phyloP scores from a whole-genome alignment of 2,888 invertebrate genomes.

The Philereme vetulata region DNA sequence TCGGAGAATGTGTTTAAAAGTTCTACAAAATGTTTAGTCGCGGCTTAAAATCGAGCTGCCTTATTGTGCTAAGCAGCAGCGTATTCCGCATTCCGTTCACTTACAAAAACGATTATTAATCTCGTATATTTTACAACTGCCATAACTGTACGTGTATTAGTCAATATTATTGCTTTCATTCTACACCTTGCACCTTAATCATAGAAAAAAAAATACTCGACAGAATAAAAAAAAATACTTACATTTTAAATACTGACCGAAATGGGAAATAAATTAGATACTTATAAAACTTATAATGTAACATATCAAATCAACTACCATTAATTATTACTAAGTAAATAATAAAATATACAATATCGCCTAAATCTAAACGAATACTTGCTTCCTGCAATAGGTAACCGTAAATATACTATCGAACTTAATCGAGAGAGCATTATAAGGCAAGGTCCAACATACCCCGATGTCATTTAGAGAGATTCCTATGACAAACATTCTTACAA shows the following conservation, averaged over 20 bases:
- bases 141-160: conserved; percentile 12
- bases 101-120: conserved; percentile 10
- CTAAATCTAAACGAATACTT: conserved; percentile 79
- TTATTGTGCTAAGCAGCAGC: conserved; percentile 30
- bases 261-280: conserved; percentile 81
- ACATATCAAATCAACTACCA: conserved; percentile 56
- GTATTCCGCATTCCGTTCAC: conserved; percentile 10
- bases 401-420: conserved; percentile 77
- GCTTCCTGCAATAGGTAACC: conserved; percentile 81
- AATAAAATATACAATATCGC: conserved; percentile 75
- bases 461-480: conserved; percentile 54
- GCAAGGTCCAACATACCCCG: conserved; percentile 66
- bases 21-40: conserved; percentile 21
- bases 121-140: conserved; percentile 11
- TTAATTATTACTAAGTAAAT: conserved; percentile 63
- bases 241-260: conserved; percentile 83
- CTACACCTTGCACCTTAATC: conserved; percentile 56
- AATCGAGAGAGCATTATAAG: conserved; percentile 81
- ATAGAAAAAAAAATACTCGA: conserved; percentile 58
- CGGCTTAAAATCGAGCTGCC: conserved; percentile 34
- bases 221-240: conserved; percentile 75
- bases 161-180: conserved; percentile 58
- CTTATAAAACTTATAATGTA: conserved; percentile 49
- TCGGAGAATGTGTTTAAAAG: conserved; percentile 35
- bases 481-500: conserved; percentile 4